These are phyloP conservation scores for Pungitius pungitius DNA, from an alignment of 2,113 vertebrate genomes.

Conservation along the genomic window DNA sequence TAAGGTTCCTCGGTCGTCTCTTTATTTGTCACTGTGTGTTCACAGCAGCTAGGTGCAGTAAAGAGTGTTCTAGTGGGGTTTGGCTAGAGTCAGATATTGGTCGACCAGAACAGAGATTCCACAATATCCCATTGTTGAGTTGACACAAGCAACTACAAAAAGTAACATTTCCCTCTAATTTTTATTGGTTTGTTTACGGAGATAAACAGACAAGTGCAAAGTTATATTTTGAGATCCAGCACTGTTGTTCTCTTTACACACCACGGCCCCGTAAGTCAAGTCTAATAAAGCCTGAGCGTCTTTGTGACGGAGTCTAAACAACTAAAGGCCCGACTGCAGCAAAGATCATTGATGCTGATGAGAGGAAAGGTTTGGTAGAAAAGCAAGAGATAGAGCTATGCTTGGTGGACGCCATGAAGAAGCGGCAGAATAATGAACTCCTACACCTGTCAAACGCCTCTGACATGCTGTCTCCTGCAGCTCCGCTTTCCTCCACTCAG, in stretches of 20 bases:
- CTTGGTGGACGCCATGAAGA: slow-evolving; percentile 9
- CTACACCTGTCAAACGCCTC: slow-evolving; percentile 35
- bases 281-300: neutral
- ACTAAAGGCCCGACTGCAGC: neutral
- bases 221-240: neutral
- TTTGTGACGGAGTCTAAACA: neutral
- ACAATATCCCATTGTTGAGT: neutral
- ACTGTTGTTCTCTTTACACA: neutral
- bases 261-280: neutral
- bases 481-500: slow-evolving; percentile 20
- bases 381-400: neutral
- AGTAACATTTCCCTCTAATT: too few relatives aligned
- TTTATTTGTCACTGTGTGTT: neutral
- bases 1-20: neutral
- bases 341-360: neutral
- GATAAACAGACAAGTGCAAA: neutral
- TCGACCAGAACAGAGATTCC: neutral
- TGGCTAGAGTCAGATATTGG: neutral
- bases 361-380: neutral
- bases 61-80: too few relatives aligned
- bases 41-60: neutral
- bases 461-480: slow-evolving; percentile 24
- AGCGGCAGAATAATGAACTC: slow-evolving; percentile 34
- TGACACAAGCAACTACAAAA: neutral
- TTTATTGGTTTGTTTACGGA: neutral